phyloP scores from a whole-genome alignment of 2,797 vertebrate genomes.

The Numenius phaeopus region DNA sequence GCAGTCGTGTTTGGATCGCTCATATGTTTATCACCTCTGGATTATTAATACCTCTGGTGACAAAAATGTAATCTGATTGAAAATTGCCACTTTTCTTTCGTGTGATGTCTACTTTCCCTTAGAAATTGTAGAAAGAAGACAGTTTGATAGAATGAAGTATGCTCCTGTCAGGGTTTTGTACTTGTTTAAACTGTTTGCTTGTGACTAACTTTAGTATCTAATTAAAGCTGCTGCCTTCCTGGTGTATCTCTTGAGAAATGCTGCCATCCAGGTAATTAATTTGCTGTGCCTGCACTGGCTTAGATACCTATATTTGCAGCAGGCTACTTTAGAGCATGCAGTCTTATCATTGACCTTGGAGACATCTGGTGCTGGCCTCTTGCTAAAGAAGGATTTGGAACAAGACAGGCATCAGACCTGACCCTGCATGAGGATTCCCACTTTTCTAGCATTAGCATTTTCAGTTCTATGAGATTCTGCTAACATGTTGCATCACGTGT shows the following conservation, averaged over 20 bases:
- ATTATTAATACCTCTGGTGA: neutral
- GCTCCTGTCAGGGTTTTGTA: neutral
- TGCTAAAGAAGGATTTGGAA: neutral
- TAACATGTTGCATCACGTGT: neutral
- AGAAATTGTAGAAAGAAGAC: neutral
- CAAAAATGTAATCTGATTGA: neutral
- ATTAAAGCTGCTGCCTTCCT: conserved; percentile 12
- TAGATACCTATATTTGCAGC: neutral
- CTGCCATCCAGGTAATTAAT: conserved; percentile 25
- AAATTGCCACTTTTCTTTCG: neutral
- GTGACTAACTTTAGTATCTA: neutral
- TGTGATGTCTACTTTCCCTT: neutral
- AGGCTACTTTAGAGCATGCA: neutral
- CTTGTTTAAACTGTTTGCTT: neutral
- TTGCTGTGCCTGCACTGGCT: neutral
- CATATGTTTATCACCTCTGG: neutral
- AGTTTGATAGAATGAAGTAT: neutral
- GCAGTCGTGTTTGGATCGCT: neutral
- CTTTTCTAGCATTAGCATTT: neutral
- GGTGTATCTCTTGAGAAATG: neutral
- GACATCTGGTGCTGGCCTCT: neutral
- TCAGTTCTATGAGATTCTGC: neutral
- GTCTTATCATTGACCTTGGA: neutral
- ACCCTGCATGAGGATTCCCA: neutral
- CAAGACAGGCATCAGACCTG: neutral